Base-by-base conservation (phyloP, 2,113 vertebrate genomes). In the Megaceryle torquata region DNA sequence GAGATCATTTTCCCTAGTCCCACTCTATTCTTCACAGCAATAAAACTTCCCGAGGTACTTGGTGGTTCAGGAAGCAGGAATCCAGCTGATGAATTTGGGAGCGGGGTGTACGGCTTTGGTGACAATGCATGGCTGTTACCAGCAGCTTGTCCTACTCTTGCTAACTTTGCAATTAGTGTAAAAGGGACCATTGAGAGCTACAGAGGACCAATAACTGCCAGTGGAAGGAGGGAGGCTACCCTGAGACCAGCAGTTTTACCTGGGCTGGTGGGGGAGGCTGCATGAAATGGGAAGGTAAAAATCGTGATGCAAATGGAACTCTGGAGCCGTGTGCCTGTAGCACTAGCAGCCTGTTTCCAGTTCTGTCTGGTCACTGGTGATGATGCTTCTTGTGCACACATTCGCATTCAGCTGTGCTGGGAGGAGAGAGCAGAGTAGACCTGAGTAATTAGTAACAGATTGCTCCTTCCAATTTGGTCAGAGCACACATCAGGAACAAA, bases 1-100 rank as follows among this genome's bases (percentile, higher is more conserved):
- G 91, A 89, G 50, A 78, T 96, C 84, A 92, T 89, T 39, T 79
- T 85, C n/a, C 15, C 44, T 15, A 22, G 61, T 69, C 29, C 67
- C 41, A 5, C 70, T 68, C 81, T 80, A 61, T 85, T 70, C 75
- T 57, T 43, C 25, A 13, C 3, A 77, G 81, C 63, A 37, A 35
- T 79, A 75, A 79, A 72, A 56, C 53, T 51, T 63, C 7, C 1
- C 4, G 46, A 70, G 51, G 60, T 11, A 14, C 15, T 53, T 28
- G 31, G 46, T 1, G 4, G 9, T 80, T 61, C 26, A 6, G 64
- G 39, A 60, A 64, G 65, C 69, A 51, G 88, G 37, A 81, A 25
- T 31, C 5, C 8, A 26, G 1, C 44, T 16, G 35, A 25, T 18
- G 61, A 8, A 33, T 79, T 33, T 60, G 60, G 25, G 57, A 79